Percentiles rank a stretch among this genome's conserved stretches.
Evolutionary conservation across 92 coral and sea anemone genomes (phyloP).

Genomic region (Meandrina meandrites): DNA sequence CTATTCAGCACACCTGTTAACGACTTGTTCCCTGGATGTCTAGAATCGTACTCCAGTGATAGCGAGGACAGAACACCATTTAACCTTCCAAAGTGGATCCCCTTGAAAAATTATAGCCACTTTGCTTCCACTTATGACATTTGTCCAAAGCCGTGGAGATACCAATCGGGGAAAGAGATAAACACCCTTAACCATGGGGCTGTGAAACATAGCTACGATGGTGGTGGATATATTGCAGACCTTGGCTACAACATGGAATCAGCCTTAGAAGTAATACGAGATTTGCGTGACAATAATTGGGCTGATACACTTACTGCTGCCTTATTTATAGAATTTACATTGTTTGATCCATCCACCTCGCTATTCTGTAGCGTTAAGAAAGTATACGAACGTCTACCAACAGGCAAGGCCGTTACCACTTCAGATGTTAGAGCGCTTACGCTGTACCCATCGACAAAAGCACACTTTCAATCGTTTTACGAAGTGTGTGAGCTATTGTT

Average conservation of each 20-base stretch:
- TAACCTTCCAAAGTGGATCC: slow-evolving; percentile 66
- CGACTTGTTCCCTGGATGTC: slow-evolving; percentile 43
- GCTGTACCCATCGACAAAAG: slow-evolving; percentile 61
- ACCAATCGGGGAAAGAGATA: slow-evolving; percentile 46
- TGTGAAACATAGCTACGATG: slow-evolving; percentile 38
- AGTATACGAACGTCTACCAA: slow-evolving; percentile 60
- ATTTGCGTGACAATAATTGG: slow-evolving; percentile 57
- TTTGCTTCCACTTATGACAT: slow-evolving; percentile 37
- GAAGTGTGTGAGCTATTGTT: slow-evolving; percentile 74
- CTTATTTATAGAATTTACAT: slow-evolving; percentile 68
- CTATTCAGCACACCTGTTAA: background rate
- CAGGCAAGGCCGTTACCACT: slow-evolving; percentile 44
- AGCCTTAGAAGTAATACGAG: slow-evolving; percentile 49
- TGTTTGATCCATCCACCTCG: slow-evolving; percentile 71
- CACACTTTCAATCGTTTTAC: slow-evolving; percentile 61
- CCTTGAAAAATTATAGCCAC: slow-evolving; percentile 40
- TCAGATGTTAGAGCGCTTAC: background rate
- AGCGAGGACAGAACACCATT: slow-evolving; percentile 59
- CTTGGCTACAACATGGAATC: slow-evolving; percentile 72
- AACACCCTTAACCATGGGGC: slow-evolving; percentile 51
- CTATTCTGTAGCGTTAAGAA: slow-evolving; percentile 65
- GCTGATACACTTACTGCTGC: slow-evolving; percentile 62
- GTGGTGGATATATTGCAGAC: slow-evolving; percentile 80
- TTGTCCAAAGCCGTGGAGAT: slow-evolving; percentile 80
- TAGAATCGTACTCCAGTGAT: slow-evolving; percentile 43